A percentile compares a stretch with the other conserved stretches of the same genome.
Conservation (phyloP, 2,797 vertebrate genomes). For the Melanotaenia pygmaea region DNA sequence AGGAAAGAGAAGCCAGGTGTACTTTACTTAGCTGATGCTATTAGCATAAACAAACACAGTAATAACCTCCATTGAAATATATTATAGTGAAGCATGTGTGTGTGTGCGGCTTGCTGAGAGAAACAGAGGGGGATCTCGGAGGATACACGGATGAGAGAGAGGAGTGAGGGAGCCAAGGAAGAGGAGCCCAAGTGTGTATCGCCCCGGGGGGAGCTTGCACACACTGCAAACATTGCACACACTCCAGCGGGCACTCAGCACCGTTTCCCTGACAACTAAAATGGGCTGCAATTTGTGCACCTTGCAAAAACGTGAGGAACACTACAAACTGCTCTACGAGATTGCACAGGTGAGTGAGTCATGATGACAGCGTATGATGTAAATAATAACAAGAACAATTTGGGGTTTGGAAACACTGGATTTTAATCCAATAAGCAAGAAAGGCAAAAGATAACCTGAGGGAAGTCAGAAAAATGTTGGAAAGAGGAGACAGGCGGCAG, state of each 20-base stretch:
- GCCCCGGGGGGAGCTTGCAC: slow-evolving; percentile 79
- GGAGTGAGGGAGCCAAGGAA: slow-evolving; percentile 89
- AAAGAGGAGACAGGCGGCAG: background rate
- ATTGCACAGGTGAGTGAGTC: slow-evolving; percentile 93
- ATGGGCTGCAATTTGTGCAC: slow-evolving; percentile 99
- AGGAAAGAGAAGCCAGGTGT: slow-evolving; percentile 59
- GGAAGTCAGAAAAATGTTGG: slow-evolving; percentile 12
- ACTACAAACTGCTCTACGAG: slow-evolving; percentile 99
- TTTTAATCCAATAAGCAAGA: slow-evolving; percentile 1
- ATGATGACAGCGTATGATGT: background rate
- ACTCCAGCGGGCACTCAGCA: slow-evolving; percentile 64
- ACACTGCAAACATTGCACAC: slow-evolving; percentile 65
- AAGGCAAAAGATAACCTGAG: background rate
- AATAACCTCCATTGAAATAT: slow-evolving; percentile 35
- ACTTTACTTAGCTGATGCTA: slow-evolving; percentile 50
- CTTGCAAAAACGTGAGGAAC: slow-evolving; percentile 98
- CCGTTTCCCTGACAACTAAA: slow-evolving; percentile 87
- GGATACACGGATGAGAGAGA: slow-evolving; percentile 93
- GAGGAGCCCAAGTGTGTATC: slow-evolving; percentile 87
- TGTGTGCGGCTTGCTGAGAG: slow-evolving; percentile 35
- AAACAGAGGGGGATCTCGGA: slow-evolving; percentile 75
- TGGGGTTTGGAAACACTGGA: background rate
- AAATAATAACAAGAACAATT: slow-evolving; percentile 11
- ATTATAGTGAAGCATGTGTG: slow-evolving; percentile 35
- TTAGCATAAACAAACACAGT: slow-evolving; percentile 34